These are phyloP conservation scores for Melitaea athalia DNA, from an alignment of 2,888 invertebrate species.

Conservation along the genomic window DNA sequence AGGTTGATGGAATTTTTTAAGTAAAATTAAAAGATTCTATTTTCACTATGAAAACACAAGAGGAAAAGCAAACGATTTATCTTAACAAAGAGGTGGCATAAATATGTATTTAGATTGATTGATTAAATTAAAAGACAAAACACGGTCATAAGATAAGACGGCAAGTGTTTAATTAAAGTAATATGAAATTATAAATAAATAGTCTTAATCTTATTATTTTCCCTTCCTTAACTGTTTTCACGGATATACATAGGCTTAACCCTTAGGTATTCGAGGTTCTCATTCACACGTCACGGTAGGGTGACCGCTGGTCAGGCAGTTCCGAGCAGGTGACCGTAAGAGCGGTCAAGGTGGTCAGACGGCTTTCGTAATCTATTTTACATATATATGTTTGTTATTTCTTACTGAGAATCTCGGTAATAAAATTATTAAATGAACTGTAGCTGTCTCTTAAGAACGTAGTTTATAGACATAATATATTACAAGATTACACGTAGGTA, in stretches of 20 bases:
- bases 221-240: no score
- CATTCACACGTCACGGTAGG: slow-evolving; percentile 48
- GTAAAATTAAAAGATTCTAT: no score
- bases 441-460: neutral
- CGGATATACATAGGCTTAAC: no score
- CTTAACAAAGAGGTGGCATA: no score
- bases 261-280: neutral
- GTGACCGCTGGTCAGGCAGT: slow-evolving; percentile 43
- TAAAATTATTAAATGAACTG: slow-evolving; percentile 1
- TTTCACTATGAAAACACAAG: no score
- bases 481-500: neutral
- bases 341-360: slow-evolving; percentile 56
- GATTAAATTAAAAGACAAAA: no score
- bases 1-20: no score
- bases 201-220: neutral
- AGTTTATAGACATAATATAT: neutral
- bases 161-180: neutral
- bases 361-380: slow-evolving; percentile 19
- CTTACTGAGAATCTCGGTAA: neutral
- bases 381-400: neutral
- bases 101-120: no score
- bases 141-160: no score
- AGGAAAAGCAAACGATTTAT: no score
- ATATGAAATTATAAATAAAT: neutral
- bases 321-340: slow-evolving; percentile 51